A percentile compares a stretch with the other conserved stretches of the same genome.
Conservation (phyloP, 1,140 invertebrate genomes). For the Nymphalis io region DNA sequence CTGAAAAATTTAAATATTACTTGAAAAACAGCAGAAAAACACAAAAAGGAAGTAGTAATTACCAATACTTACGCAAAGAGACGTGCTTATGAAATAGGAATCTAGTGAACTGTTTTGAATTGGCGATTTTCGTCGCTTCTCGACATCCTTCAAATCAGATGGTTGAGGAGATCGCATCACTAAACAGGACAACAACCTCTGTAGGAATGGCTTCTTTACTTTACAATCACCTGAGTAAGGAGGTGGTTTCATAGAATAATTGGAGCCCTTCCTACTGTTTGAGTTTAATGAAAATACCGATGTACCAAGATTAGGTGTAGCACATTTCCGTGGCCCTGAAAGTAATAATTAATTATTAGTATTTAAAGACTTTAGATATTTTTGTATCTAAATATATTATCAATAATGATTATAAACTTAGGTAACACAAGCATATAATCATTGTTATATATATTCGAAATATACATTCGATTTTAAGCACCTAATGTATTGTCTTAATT, state of each 20-base stretch:
- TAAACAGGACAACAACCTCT: conserved; percentile 61
- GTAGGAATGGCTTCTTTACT: conserved; percentile 56
- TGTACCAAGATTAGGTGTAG: conserved; percentile 65
- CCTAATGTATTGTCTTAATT: too few relatives aligned
- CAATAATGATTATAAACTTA: too few relatives aligned
- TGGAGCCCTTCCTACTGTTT: conserved; percentile 33
- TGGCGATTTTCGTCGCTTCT: conserved; percentile 19
- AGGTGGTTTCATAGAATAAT: conserved; percentile 22
- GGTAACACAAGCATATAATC: too few relatives aligned
- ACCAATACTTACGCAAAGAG: conserved; percentile 58
- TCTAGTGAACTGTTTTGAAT: conserved; percentile 54
- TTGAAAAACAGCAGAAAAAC: background rate
- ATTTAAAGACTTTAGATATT: too few relatives aligned
- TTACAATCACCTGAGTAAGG: conserved; percentile 38
- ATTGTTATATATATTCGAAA: too few relatives aligned
- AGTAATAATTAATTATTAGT: too few relatives aligned
- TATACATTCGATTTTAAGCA: too few relatives aligned
- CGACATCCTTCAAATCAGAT: conserved; percentile 43
- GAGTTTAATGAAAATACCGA: conserved; percentile 53
- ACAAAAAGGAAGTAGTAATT: too few relatives aligned
- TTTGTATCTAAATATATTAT: too few relatives aligned
- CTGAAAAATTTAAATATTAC: conserved; percentile 45
- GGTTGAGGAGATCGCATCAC: conserved; percentile 50
- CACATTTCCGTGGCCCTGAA: conserved; percentile 53
- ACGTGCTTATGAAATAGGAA: conserved; percentile 66